Base-by-base conservation (phyloP, 1,140 invertebrate genomes). In the Orius laevigatus region DNA sequence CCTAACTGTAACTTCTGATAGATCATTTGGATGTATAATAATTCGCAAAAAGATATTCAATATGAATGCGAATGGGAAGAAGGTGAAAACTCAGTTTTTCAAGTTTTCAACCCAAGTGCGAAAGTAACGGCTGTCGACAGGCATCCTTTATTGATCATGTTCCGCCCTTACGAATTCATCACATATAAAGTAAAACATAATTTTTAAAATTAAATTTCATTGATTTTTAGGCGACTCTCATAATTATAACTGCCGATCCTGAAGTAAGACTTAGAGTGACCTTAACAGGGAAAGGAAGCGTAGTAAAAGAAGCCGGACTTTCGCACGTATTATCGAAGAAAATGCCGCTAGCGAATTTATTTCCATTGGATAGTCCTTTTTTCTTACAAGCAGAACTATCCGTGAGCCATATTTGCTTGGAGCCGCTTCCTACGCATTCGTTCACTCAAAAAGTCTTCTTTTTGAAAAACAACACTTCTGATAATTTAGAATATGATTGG, bases 21-120 rank as follows among this genome's bases (percentile, higher is more conserved):
- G 43, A 32, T 45, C 5, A 10, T 45, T 31, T 45, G 43, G 43
- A 8, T 45, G 25, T 45, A 45, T 31, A 45, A 45, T 16, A 19
- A 45, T 20, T 45, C 43, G 2, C 43, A 45, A 18, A n/a, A 12
- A 8, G 43, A 45, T n/a, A 31, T 19, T 16, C 9, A 11, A 2
- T 45, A 32, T 18, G 25, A 31, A 31, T 10, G 19, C n/a, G 43
- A 45, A 32, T 45, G 43, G 43, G 11, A 31, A 31, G n/a, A 12
- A 10, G 43, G 25, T n/a, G 32, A 45, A 19, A 25, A 45, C 19
- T 31, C 11, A 6, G 15, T 45, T 3, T 45, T 45, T 16, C 3
- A n/a, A 18, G n/a, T 45, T 8, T 12, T 45, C 43, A 45, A 45
- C 19, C 8, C 10, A 3, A 31, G 18, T 11, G 43, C 10, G 3